Evolutionary conservation across 2,888 invertebrate species (phyloP).

Genomic region (Drosophila paramelanica): DNA sequence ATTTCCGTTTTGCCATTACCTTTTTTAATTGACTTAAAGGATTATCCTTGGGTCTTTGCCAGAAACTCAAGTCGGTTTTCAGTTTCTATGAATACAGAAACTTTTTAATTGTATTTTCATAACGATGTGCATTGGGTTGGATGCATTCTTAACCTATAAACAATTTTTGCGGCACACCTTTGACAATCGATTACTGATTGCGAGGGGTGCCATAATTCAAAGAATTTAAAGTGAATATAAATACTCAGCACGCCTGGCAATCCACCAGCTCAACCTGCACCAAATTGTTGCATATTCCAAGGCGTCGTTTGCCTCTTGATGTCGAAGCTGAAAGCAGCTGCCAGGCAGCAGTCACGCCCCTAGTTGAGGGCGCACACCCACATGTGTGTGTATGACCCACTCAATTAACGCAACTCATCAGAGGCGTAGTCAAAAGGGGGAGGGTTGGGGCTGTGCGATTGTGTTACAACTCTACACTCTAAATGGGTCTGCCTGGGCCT

Average conservation of each 20-base stretch:
- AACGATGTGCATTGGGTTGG: too few species aligned
- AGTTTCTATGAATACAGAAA: not conserved
- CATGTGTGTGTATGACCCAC: constrained; percentile 62
- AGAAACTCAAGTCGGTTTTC: constrained; percentile 5
- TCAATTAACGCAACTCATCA: constrained; percentile 75
- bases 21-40: constrained; percentile 32
- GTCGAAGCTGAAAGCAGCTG: constrained; percentile 48
- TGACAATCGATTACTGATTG: constrained; percentile 24
- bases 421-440: constrained; percentile 24
- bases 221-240: constrained; percentile 54
- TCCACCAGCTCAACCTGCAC: constrained; percentile 22
- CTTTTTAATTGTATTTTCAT: too few species aligned
- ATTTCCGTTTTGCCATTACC: constrained; percentile 42
- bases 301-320: constrained; percentile 44
- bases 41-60: constrained; percentile 7
- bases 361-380: constrained; percentile 31
- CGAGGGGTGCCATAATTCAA: constrained; percentile 20
- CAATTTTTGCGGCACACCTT: not conserved
- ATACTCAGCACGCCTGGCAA: not conserved
- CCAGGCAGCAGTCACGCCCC: constrained; percentile 36
- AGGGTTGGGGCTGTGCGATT: constrained; percentile 24
- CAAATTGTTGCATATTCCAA: constrained; percentile 72
- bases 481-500: constrained; percentile 56
- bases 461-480: constrained; percentile 74
- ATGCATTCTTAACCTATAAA: not conserved